Conservation (phyloP, 2,113 vertebrate species). For the Pionites leucogaster region DNA sequence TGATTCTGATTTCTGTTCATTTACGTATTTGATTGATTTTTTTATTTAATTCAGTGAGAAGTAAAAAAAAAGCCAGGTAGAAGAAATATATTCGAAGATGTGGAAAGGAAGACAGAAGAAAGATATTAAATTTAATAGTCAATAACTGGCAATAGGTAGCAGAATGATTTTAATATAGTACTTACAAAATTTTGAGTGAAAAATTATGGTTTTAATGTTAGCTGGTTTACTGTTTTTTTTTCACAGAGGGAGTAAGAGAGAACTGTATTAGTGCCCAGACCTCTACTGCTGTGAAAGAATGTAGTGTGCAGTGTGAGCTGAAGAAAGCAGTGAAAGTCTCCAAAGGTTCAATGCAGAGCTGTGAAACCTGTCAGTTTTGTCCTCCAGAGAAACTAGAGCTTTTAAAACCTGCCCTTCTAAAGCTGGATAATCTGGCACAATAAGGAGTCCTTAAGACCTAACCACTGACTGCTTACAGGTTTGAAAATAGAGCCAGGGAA, state of each 20-base stretch:
- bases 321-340: not conserved
- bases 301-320: accelerated
- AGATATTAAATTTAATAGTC: not conserved
- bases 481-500: not conserved
- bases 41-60: not conserved
- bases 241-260: not conserved
- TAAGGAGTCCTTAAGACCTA: not conserved
- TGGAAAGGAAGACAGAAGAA: not conserved
- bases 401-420: not conserved
- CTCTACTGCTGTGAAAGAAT: not conserved
- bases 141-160: not conserved
- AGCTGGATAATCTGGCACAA: not conserved
- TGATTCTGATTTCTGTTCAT: not conserved
- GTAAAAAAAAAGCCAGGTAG: not conserved
- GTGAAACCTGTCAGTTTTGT: slow-evolving; percentile 13
- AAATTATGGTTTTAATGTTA: not conserved
- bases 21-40: not conserved
- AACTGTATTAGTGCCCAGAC: not conserved
- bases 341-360: not conserved
- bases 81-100: not conserved
- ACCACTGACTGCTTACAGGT: not conserved
- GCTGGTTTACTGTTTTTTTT: not conserved
- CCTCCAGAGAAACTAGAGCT: not conserved
- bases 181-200: not conserved
- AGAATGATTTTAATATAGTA: not conserved